A percentile compares a stretch with the other conserved stretches of the same genome.
These are phyloP conservation scores for Microtus pennsylvanicus DNA, from an alignment of 2,113 vertebrate species.

Conservation along the genomic window DNA sequence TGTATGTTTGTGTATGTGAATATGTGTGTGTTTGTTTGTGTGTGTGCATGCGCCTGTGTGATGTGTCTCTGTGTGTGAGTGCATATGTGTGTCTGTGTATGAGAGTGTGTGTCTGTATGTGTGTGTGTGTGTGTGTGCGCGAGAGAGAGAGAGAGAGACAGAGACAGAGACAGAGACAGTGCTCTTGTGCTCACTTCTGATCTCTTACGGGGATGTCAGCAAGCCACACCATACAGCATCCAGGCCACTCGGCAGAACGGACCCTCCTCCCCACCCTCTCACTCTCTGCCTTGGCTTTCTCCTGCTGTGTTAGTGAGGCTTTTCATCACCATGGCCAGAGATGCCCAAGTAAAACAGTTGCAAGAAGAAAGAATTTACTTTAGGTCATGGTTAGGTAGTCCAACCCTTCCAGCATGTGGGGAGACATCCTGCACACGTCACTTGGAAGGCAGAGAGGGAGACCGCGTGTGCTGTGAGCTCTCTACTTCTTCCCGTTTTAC, in stretches of 20 bases:
- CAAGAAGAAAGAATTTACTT: background rate
- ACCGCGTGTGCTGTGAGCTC: fast-evolving
- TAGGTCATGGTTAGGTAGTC: background rate
- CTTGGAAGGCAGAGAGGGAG: background rate
- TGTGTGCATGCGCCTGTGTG: no score
- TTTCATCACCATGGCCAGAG: background rate
- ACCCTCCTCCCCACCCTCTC: background rate
- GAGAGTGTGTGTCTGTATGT: background rate
- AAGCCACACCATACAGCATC: background rate
- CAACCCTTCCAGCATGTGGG: background rate
- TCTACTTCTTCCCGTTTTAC: background rate
- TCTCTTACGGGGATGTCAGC: background rate
- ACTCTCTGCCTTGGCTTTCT: background rate
- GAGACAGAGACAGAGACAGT: background rate
- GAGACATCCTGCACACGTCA: no score
- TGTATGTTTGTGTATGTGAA: no score
- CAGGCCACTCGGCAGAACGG: background rate
- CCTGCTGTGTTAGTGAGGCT: background rate
- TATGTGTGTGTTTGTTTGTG: no score
- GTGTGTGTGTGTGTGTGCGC: background rate
- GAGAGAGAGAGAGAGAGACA: background rate
- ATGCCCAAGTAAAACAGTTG: background rate
- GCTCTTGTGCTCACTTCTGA: background rate
- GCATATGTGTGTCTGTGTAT: background rate
- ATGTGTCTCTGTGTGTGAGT: background rate